phyloP scores from a whole-genome alignment of 92 coral and sea anemone species.

The Scolanthus callimorphus region DNA sequence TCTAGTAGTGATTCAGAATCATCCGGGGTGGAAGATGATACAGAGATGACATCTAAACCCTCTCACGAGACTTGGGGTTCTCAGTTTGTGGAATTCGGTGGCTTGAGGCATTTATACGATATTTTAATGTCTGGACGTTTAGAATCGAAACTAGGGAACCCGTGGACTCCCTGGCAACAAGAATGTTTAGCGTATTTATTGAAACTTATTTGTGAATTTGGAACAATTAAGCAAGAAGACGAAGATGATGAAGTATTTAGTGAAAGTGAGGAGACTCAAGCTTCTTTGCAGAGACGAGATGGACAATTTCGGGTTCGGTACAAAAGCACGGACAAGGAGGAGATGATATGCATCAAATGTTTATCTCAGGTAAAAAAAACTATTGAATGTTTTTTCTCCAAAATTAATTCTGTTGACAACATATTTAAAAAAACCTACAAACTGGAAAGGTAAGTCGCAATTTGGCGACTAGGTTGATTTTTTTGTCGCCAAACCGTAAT shows the following conservation, averaged over 20 bases:
- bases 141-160: conserved; percentile 47
- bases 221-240: conserved; percentile 80
- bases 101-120: conserved; percentile 71
- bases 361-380: conserved; percentile 86
- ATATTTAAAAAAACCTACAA: too few species aligned
- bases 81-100: conserved; percentile 85
- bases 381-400: too few species aligned
- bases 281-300: conserved; percentile 65
- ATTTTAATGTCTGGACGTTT: conserved; percentile 83
- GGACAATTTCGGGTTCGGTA: conserved; percentile 91
- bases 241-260: conserved; percentile 84
- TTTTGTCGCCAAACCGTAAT: too few species aligned
- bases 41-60: conserved; percentile 29
- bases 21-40: conserved; percentile 74
- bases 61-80: conserved; percentile 65
- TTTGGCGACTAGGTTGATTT: too few species aligned
- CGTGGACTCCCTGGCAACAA: conserved; percentile 97
- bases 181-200: conserved; percentile 87
- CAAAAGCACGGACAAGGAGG: conserved; percentile 97
- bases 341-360: conserved; percentile 85
- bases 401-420: too few species aligned
- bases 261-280: conserved; percentile 28
- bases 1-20: conserved; percentile 77
- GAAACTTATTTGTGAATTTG: conserved; percentile 90
- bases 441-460: too few species aligned